phyloP scores from a whole-genome alignment of 2,888 invertebrate species.

The Diploptera punctata region DNA sequence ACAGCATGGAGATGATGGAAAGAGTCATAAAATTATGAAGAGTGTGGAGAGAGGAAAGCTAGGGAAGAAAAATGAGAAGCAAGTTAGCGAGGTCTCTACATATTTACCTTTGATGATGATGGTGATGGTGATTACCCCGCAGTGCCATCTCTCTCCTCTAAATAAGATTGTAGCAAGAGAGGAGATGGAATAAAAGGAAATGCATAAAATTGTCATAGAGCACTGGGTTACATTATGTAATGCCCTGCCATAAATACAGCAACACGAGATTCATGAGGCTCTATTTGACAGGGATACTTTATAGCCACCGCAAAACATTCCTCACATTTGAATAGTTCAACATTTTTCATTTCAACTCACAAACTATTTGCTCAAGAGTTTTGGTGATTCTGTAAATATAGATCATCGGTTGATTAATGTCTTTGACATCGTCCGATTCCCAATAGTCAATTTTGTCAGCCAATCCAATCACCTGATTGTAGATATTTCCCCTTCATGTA shows the following conservation, averaged over 20 bases:
- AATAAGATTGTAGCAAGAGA: background rate
- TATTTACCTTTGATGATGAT: conserved; percentile 7
- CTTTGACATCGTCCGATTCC: no score
- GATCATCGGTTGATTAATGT: no score
- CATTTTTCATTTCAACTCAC: no score
- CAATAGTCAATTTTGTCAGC: no score
- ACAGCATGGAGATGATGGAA: no score
- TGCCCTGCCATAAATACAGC: background rate
- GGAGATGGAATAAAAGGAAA: background rate
- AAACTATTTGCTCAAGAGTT: no score
- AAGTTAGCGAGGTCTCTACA: background rate
- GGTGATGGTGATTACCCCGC: conserved; percentile 6
- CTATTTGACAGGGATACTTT: background rate
- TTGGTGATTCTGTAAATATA: no score
- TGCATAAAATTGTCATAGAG: conserved; percentile 22
- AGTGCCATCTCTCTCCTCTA: background rate
- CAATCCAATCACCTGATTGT: no score
- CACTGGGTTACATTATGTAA: conserved; percentile 15
- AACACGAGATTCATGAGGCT: background rate
- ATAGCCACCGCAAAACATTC: no score
- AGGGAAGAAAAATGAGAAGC: background rate
- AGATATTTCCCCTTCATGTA: no score
- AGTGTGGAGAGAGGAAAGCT: background rate
- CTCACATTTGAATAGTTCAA: no score
- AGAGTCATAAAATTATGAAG: no score